Evolutionary conservation across 1,140 invertebrate species (phyloP).

Genomic region (Zaprionus taronus): DNA sequence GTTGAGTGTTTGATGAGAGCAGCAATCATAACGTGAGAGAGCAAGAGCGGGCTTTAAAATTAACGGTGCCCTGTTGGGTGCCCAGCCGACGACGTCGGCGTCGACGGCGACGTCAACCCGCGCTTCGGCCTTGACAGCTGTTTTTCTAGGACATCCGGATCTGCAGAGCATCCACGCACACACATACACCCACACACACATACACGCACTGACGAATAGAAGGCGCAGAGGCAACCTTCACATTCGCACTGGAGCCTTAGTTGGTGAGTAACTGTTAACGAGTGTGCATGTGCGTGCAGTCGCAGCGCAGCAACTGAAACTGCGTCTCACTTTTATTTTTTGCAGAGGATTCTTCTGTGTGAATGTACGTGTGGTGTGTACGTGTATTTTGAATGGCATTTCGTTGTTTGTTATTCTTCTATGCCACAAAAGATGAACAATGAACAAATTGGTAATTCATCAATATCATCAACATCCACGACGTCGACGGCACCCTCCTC

Average conservation of each 20-base stretch:
- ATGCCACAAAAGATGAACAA: slow-evolving; percentile 61
- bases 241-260: slow-evolving; percentile 10
- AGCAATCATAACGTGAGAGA: slow-evolving; percentile 1
- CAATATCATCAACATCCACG: slow-evolving; percentile 36
- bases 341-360: neutral
- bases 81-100: slow-evolving; percentile 10
- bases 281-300: slow-evolving; percentile 10
- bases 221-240: neutral
- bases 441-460: slow-evolving; percentile 56
- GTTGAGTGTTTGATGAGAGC: slow-evolving; percentile 8
- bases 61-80: slow-evolving; percentile 37
- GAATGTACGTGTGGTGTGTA: slow-evolving; percentile 11
- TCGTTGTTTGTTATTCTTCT: slow-evolving; percentile 43
- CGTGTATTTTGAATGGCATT: slow-evolving; percentile 50
- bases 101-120: slow-evolving; percentile 9
- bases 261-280: slow-evolving; percentile 38
- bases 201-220: neutral
- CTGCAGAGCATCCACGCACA: slow-evolving; percentile 13
- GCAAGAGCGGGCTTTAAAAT: slow-evolving; percentile 20
- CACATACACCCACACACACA: neutral
- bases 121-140: slow-evolving; percentile 47
- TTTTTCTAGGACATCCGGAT: slow-evolving; percentile 39
- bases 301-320: neutral
- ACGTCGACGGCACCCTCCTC: too few species aligned
- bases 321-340: slow-evolving; percentile 7